Conservation (phyloP, 1,140 invertebrate species). For the Dinothrombium tinctorium region DNA sequence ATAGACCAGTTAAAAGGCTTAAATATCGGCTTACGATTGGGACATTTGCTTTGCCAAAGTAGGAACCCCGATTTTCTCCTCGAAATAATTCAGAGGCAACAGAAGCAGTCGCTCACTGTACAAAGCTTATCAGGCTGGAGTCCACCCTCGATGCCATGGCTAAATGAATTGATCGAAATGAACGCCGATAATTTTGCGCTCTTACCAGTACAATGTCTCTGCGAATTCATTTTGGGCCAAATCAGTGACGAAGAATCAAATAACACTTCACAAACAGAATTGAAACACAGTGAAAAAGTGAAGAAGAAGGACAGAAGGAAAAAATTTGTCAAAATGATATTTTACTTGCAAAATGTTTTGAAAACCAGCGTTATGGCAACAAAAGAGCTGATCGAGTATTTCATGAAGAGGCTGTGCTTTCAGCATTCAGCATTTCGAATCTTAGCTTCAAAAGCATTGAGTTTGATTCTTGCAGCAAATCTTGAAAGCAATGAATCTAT, state of each 20-base stretch:
- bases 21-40: slow-evolving; percentile 39
- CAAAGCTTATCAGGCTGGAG: background rate
- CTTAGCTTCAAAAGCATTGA: slow-evolving; percentile 40
- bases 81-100: slow-evolving; percentile 67
- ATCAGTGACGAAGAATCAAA: slow-evolving; percentile 23
- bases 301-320: slow-evolving; percentile 26
- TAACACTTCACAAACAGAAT: background rate
- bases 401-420: slow-evolving; percentile 58
- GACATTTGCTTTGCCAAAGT: slow-evolving; percentile 68
- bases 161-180: slow-evolving; percentile 75
- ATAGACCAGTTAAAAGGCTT: slow-evolving; percentile 55
- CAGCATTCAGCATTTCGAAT: slow-evolving; percentile 44
- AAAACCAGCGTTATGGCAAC: slow-evolving; percentile 31
- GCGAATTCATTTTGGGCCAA: slow-evolving; percentile 63
- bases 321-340: slow-evolving; percentile 51
- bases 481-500: background rate
- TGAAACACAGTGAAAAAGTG: slow-evolving; percentile 17
- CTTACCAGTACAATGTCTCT: slow-evolving; percentile 79
- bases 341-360: slow-evolving; percentile 36
- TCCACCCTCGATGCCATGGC: slow-evolving; percentile 75
- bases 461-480: slow-evolving; percentile 3
- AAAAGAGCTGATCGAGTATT: slow-evolving; percentile 73
- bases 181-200: slow-evolving; percentile 62
- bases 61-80: slow-evolving; percentile 73
- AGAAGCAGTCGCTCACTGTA: background rate